Base-by-base conservation (phyloP, 2,888 invertebrate species). In the Drosophila rellima region DNA sequence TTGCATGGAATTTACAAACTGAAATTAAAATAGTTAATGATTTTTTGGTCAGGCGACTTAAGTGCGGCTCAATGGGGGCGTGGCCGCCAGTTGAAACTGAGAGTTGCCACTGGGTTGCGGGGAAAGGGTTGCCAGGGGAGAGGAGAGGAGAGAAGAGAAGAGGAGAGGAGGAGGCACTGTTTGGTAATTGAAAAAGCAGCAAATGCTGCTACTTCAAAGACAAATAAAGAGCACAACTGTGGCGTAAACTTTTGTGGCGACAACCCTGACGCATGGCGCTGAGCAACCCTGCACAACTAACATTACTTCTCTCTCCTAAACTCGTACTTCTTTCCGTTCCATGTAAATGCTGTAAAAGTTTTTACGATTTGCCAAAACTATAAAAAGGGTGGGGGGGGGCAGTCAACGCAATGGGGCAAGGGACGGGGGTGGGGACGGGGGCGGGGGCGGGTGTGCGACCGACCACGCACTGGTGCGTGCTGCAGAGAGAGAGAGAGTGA, bases 11-110 rank as follows among this genome's bases (percentile, higher is more conserved):
- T 87, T 88, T 88, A 81, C 87, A 70, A 83, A 87, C 83, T 87
- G 87, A 87, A 83, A 83, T 87, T 87, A 87, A 83, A 83, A 83
- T 83, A 87, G 83, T 87, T 87, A 87, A 83, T 83, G 83, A 83
- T 83, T 83, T 83, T 82, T 84, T 87, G 86, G 86, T 86, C 83
- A 80, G 78, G 82, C 82, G 80, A 82, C 82, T 82, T 79, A 80
- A 80, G 80, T 82, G 82, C 76, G 70, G 54, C 80, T 68, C 77
- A 64, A 75, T 66, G 80, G 74, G 70, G 76, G 78, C 66, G 76
- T 68, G 51, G 74, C 75, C 26, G 26, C 26, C 3, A 29, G 23
- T 37, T 45, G 20, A n/a, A 31, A 44, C 51, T 17, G 7, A n/a
- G 17, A 8, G 51, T 35, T 13, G 31, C 44, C 20, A 13, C n/a